Evolutionary conservation across 1,140 invertebrate genomes (phyloP), one percentile per base, ranked within the genome.

Genomic region (Lepidurus couesii): DNA sequence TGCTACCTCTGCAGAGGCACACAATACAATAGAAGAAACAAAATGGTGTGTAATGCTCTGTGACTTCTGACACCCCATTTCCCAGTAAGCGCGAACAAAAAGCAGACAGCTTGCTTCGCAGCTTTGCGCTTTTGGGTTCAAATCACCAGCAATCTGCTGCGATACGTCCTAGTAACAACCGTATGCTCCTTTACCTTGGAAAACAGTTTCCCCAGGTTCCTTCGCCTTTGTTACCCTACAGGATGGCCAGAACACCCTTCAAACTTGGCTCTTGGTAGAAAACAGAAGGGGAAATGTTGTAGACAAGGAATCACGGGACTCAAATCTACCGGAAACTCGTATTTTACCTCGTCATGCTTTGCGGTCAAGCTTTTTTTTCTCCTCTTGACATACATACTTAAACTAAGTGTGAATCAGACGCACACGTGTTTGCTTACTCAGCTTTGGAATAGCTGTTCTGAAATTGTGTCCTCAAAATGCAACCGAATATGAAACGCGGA

Each of bases 281-380:
- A 65, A 65, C 53, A 65, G 53, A 65, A 65, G 53, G 53, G 53
- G 21, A 65, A 21, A n/a, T 13, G 53, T 65, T 7, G 16, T 44
- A 43, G 43, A 77, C 75, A n/a, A 77, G 42, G 21, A 45, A 47
- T 77, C 34, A 77, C 26, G 47, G 34, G 47, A 44, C 44, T 45
- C 74, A 75, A 75, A 42, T 24, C 42, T 47, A 42, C 75, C 47
- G 75, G 74, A 77, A 77, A 77, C 24, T 24, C 42, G 44, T 16
- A 77, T 16, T 42, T 75, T 13, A 24, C 11, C 42, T 24, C 65
- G 16, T 24, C 65, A 73, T n/a, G 24, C 16, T n/a, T 73, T 73
- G 16, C 24, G 16, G 65, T 24, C 24, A n/a, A 73, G 16, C 16
- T 73, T 73, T n/a, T 73, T 73, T 73, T 73, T 73, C 16, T 73